phyloP scores from a whole-genome alignment of 2,888 invertebrate genomes.

The Pediacus dermestoides region DNA sequence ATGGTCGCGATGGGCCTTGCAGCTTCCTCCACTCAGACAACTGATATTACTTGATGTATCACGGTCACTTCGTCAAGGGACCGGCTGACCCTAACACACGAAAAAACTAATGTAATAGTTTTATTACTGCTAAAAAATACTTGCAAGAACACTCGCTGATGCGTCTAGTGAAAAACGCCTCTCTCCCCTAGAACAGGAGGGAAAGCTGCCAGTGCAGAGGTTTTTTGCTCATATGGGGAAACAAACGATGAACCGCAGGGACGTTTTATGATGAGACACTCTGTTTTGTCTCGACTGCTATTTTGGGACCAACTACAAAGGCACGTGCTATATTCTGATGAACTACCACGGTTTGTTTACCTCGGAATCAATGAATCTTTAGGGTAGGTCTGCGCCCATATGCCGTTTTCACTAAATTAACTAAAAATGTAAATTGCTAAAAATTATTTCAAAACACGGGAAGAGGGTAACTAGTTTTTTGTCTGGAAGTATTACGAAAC shows the following conservation, averaged over 20 bases:
- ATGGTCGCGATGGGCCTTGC: constrained; percentile 46
- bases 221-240: constrained; percentile 37
- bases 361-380: constrained; percentile 37
- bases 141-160: not conserved
- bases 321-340: constrained; percentile 33
- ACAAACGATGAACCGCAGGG: constrained; percentile 26
- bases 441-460: no score
- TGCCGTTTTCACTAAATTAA: no score
- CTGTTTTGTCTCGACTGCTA: constrained; percentile 35
- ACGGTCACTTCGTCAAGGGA: constrained; percentile 50
- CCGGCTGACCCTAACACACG: constrained; percentile 39
- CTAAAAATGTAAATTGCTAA: no score
- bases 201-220: constrained; percentile 5
- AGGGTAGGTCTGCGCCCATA: no score
- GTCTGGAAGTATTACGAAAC: no score
- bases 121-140: constrained; percentile 46
- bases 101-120: constrained; percentile 52
- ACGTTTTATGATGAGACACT: constrained; percentile 34
- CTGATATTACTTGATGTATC: constrained; percentile 53
- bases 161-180: not conserved
- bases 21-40: constrained; percentile 46
- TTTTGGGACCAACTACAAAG: constrained; percentile 33
- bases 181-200: constrained; percentile 1
- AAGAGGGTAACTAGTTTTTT: no score
- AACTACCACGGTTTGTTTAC: constrained; percentile 37